Conservation (phyloP, 2,797 vertebrate genomes). For the Propithecus perrieri region DNA sequence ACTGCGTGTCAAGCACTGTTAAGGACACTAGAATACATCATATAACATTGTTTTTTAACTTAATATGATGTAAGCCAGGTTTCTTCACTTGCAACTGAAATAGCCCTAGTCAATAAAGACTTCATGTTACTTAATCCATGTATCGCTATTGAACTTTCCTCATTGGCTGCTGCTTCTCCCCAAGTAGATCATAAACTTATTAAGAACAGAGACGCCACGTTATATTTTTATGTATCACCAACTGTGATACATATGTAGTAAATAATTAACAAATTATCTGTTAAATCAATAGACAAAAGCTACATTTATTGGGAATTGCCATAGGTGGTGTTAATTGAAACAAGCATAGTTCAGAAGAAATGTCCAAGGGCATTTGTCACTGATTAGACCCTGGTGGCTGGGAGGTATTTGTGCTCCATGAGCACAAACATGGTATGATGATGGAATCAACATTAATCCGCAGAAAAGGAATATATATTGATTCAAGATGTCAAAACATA, state of each 20-base stretch:
- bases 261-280: constrained; percentile 4
- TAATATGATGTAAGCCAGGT: background rate
- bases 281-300: constrained; percentile 35
- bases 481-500: background rate
- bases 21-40: background rate
- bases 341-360: background rate
- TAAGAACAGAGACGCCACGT: background rate
- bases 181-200: background rate
- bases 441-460: background rate
- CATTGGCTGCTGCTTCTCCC: background rate
- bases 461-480: background rate
- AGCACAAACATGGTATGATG: background rate
- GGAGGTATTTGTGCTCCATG: background rate
- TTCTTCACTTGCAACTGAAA: background rate
- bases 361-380: background rate
- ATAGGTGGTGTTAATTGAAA: background rate
- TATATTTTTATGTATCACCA: background rate
- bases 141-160: background rate
- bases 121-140: background rate
- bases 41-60: background rate
- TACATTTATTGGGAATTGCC: background rate
- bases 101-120: background rate
- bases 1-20: background rate
- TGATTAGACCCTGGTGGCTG: background rate
- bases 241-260: background rate